Evolutionary conservation across 2,113 vertebrate species (phyloP).

Genomic region (Eubucco bourcierii): DNA sequence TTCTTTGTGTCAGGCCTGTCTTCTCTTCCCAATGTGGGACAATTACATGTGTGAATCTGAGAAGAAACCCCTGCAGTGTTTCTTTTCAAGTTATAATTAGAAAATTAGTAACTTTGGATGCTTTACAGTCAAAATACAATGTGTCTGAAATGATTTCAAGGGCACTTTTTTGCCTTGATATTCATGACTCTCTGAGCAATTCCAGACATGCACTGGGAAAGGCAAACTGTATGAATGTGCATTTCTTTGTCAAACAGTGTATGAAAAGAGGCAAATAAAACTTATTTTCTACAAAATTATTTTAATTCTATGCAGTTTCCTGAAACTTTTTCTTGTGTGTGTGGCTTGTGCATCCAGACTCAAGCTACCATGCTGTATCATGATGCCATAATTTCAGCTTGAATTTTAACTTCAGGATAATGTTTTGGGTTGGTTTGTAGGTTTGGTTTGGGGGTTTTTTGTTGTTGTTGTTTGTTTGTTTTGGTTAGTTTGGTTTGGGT

Average conservation of each 20-base stretch:
- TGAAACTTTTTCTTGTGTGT: not conserved
- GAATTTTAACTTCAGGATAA: not conserved
- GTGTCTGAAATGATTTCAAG: constrained; percentile 13
- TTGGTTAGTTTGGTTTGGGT: too few relatives aligned
- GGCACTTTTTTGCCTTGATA: constrained; percentile 14
- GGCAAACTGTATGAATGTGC: constrained; percentile 29
- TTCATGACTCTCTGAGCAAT: constrained; percentile 23
- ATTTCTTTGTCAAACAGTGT: constrained; percentile 47
- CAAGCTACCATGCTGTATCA: not conserved
- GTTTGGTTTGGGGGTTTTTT: not conserved
- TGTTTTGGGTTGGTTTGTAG: not conserved
- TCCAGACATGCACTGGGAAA: constrained; percentile 11
- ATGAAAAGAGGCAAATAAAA: constrained; percentile 74
- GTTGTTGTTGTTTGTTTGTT: too few relatives aligned
- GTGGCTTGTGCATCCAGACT: not conserved
- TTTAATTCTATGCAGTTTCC: not conserved
- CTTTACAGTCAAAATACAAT: not conserved
- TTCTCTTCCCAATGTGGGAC: not conserved
- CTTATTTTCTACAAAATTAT: constrained; percentile 73
- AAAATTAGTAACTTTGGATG: constrained; percentile 11
- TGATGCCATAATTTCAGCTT: not conserved
- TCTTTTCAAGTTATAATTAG: not conserved
- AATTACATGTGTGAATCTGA: not conserved
- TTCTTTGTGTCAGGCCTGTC: constrained; percentile 30
- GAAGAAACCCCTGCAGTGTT: not conserved